Conservation (phyloP, 2,888 invertebrate genomes). For the Hecatera dysodea region DNA sequence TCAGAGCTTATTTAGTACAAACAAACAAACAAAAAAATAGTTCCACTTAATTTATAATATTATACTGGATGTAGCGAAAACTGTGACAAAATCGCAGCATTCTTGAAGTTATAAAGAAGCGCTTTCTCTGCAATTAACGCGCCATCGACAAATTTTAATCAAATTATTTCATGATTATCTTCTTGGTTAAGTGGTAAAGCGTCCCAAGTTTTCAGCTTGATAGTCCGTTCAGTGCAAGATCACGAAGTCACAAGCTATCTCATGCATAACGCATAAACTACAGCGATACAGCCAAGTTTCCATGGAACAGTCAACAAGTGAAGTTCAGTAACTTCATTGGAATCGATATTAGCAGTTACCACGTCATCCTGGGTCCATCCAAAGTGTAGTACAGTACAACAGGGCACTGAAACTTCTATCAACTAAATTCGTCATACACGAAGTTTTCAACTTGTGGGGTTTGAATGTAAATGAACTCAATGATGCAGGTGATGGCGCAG, state of each 20-base stretch:
- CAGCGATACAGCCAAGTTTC: conserved; percentile 23
- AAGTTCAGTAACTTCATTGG: conserved; percentile 32
- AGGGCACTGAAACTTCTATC: background rate
- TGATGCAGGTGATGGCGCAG: too few relatives aligned
- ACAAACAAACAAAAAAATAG: too few relatives aligned
- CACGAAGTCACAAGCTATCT: conserved; percentile 10
- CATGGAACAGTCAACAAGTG: conserved; percentile 44
- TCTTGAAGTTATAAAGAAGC: background rate
- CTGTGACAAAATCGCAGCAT: background rate
- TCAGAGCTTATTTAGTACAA: too few relatives aligned
- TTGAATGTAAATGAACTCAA: background rate
- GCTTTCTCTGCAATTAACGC: too few relatives aligned
- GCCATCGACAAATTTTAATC: background rate
- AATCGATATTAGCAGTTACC: conserved; percentile 34
- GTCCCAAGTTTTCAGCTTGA: background rate
- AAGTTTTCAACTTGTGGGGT: background rate
- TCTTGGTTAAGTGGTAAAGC: background rate
- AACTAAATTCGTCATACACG: background rate
- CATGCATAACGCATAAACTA: conserved; percentile 33
- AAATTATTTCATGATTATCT: background rate
- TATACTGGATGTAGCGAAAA: too few relatives aligned
- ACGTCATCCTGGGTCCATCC: background rate
- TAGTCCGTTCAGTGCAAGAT: background rate
- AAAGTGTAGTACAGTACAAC: too few relatives aligned
- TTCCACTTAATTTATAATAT: too few relatives aligned